phyloP scores from a whole-genome alignment of 2,888 invertebrate species.

The Melinaea marsaeus region DNA sequence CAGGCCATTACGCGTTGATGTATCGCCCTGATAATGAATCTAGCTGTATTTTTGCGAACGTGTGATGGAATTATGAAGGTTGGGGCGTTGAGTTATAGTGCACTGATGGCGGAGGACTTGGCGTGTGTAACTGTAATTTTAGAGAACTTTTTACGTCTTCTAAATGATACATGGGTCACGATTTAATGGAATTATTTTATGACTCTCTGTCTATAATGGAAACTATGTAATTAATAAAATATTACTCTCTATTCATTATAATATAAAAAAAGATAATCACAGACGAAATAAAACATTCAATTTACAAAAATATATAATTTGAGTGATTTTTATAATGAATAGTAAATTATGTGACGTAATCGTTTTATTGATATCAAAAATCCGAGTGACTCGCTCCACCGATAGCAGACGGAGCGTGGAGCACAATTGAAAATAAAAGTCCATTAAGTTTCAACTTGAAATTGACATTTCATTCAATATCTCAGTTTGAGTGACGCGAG shows the following conservation, averaged over 20 bases:
- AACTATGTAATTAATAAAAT: no score
- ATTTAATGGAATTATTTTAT: not conserved
- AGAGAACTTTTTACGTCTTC: conserved; percentile 5
- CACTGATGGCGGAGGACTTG: conserved; percentile 27
- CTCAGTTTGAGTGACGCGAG: conserved; percentile 54
- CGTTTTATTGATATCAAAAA: conserved; percentile 10
- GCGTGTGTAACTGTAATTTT: conserved; percentile 5
- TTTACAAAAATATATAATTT: no score
- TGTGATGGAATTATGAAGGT: conserved; percentile 73
- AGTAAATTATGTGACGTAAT: not conserved
- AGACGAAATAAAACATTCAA: no score
- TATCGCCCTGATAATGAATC: conserved; percentile 74
- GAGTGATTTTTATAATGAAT: no score
- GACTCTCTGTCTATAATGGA: no score
- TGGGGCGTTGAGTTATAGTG: conserved; percentile 35
- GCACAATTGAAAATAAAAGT: conserved; percentile 30
- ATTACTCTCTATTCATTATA: no score
- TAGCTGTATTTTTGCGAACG: conserved; percentile 70
- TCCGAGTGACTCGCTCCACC: conserved; percentile 8
- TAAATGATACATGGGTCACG: not conserved
- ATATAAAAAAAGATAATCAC: no score
- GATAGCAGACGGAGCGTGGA: conserved; percentile 7
- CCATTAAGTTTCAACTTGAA: conserved; percentile 32
- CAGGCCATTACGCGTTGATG: conserved; percentile 60
- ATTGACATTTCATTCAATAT: conserved; percentile 60